Base-by-base conservation (phyloP, 2,797 vertebrate species). In the Petrocephalus schoutedeni region DNA sequence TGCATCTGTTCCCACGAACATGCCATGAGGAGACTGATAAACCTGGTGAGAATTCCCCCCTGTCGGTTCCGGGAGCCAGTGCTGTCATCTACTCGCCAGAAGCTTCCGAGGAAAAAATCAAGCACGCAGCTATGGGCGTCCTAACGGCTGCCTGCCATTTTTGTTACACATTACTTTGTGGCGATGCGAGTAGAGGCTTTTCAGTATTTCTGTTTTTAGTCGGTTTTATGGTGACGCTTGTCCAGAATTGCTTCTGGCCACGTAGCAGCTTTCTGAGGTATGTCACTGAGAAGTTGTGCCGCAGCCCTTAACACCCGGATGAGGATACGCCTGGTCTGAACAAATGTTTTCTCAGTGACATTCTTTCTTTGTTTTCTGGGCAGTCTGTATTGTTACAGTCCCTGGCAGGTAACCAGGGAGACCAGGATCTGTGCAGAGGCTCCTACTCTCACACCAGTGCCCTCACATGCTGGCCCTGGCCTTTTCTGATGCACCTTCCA, bases 1-100 rank as follows among this genome's bases (percentile, higher is more conserved):
- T 99, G 98, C 92, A 95, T 99, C 94, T 99, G 98, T 95, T 97
- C 96, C 0, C 97, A 98, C 89, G 98, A 99, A 92, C 95, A 98
- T 89, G 97, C 98, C 1, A 99, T 99, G 98, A 97, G 97, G 91
- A 96, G 98, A 88, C 96, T 99, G 90, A 97, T 99, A 93, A 98
- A 97, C 93, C 95, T 99, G 97, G 98, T 99, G 94, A 97, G 97
- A 87, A 90, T 49, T 10, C 10, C 1, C 21, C 16, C 49, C 1
- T 0, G 21, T 16, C 21, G 49, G 0, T 28, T 1, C 16, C 6
- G 16, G 32, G 7, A 3, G 32, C 36, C 58, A 61, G 14, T 19
- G 80, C 16, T 23, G 80, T 21, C 3, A 10, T 56, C 82, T 8
- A 54, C 49, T 23, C 5, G 67, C 36, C 32, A n/a, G 12, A 54